phyloP scores from a whole-genome alignment of 2,113 vertebrate species.

The Mus pahari region DNA sequence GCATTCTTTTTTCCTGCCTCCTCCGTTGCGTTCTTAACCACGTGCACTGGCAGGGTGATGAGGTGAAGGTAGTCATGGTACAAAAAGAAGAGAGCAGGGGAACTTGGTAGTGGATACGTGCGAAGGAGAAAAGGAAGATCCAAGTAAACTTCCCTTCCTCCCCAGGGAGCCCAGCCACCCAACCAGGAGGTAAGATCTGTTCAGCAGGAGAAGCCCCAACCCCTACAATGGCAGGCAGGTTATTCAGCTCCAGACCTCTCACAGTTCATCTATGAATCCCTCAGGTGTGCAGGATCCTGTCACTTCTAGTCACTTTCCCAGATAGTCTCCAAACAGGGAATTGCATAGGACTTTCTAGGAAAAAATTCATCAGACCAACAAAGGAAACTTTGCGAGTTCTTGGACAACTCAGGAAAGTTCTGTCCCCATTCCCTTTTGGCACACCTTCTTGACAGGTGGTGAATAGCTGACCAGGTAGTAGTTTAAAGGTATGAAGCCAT shows the following conservation, averaged over 20 bases:
- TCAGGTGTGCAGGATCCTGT: neutral
- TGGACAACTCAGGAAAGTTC: constrained; percentile 33
- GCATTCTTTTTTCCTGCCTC: constrained; percentile 60
- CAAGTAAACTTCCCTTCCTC: constrained; percentile 36
- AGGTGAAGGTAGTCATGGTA: constrained; percentile 32
- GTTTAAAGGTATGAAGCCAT: neutral
- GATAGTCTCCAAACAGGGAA: neutral
- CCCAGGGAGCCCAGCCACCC: neutral
- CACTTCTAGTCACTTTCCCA: neutral
- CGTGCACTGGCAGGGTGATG: constrained; percentile 54
- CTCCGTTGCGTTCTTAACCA: constrained; percentile 69
- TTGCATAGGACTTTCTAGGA: neutral
- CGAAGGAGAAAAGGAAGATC: constrained; percentile 18
- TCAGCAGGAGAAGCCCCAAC: neutral
- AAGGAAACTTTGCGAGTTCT: neutral
- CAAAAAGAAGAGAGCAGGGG: neutral
- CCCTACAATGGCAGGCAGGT: neutral
- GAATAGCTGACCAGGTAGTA: neutral
- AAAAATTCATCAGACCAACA: neutral
- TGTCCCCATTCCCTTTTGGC: neutral
- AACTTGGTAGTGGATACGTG: neutral
- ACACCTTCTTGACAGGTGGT: neutral
- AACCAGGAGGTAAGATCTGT: neutral
- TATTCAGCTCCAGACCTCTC: neutral
- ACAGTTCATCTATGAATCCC: neutral